A percentile compares a stretch with the other conserved stretches of the same genome.
phyloP scores from a whole-genome alignment of 2,113 vertebrate genomes.

The Macquaria australasica region DNA sequence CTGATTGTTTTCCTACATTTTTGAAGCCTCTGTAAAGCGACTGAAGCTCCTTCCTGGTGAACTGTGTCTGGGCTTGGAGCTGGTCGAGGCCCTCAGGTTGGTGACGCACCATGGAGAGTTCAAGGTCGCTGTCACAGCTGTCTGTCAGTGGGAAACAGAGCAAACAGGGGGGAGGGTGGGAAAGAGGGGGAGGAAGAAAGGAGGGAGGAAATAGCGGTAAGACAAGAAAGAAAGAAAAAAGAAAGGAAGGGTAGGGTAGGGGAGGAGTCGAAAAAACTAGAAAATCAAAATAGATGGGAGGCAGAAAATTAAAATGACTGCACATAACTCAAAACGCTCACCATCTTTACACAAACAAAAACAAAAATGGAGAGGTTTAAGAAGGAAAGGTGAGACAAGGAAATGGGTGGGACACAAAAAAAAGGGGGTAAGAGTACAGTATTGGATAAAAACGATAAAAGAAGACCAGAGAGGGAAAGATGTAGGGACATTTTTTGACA shows the following conservation, averaged over 20 bases:
- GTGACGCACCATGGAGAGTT: constrained; percentile 90
- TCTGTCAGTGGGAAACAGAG: constrained; percentile 82
- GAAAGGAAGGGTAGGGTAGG: background rate
- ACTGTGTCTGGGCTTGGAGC: constrained; percentile 93
- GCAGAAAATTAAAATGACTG: background rate
- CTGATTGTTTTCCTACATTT: constrained; percentile 85
- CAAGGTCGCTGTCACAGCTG: constrained; percentile 89
- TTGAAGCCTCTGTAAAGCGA: constrained; percentile 97
- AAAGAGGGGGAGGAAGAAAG: constrained; percentile 23
- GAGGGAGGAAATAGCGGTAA: constrained; percentile 38
- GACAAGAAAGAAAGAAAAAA: constrained; percentile 44
- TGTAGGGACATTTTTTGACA: background rate
- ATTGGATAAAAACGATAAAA: background rate
- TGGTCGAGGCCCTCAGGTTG: constrained; percentile 94
- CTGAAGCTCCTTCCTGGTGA: constrained; percentile 94
- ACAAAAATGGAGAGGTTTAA: constrained; percentile 6
- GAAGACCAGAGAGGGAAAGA: background rate
- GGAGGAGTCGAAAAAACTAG: background rate
- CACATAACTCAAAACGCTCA: constrained; percentile 61
- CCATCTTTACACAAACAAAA: constrained; percentile 64
- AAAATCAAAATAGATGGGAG: constrained; percentile 45
- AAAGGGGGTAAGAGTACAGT: constrained; percentile 18
- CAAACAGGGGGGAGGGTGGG: background rate
- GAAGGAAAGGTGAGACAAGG: constrained; percentile 40
- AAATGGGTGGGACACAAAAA: constrained; percentile 34